Evolutionary conservation across 2,797 vertebrate genomes (phyloP), one percentile per base, ranked within the genome.

Genomic region (Typhlichthys subterraneus): DNA sequence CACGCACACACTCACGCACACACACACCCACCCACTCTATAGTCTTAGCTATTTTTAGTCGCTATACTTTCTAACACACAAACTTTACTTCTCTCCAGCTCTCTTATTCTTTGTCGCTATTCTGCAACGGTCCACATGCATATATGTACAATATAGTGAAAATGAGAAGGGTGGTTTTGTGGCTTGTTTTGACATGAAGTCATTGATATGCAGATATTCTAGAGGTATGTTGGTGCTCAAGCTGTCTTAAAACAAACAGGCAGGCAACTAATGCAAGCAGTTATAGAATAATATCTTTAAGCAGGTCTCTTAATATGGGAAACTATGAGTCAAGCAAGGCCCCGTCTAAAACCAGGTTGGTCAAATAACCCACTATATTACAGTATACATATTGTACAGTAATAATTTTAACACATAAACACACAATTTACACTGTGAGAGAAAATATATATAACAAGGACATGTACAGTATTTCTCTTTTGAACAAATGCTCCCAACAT

Each of bases 101-200:
- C 19, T 53, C 51, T 23, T 12, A 19, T 19, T 51, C 12, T 23
- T 31, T 54, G 10, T 19, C 48, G 15, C 13, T 60, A 55, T 55
- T 19, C 33, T 31, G 4, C 59, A 60, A n/a, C 52, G 65, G 68
- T 52, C 6, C 55, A 42, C 58, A 46, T n/a, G 49, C 61, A 33
- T n/a, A 33, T 3, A 59, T 3, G 19, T 19, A 46, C 46, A 51
- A 51, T 52, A 65, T 23, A 56, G 49, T 56, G 12, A 14, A 48
- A 12, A 12, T 49, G 17, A 64, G 57, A 69, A 53, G 17, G 10
- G 54, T 78, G 53, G 68, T 69, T 80, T 72, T 76, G 53, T 64
- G 67, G 70, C 79, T 73, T 87, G 80, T 85, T 82, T 79, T 81
- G 72, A 83, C 86, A 78, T 55, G 58, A 79, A 82, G 67, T 71